phyloP scores from a whole-genome alignment of 2,888 invertebrate genomes.

The Tuta absoluta region DNA sequence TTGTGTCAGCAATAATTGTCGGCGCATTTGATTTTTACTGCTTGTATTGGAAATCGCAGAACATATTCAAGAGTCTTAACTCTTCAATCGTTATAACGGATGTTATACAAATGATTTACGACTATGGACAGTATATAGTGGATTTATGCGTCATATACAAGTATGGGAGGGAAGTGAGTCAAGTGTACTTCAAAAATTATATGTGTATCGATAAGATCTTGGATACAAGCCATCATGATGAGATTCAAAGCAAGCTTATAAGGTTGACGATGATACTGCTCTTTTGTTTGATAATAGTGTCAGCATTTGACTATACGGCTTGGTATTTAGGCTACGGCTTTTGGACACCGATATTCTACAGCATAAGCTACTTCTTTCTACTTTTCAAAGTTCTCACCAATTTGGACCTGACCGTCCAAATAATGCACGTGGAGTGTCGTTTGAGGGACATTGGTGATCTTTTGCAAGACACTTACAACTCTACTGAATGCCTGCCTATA shows the following conservation, averaged over 20 bases:
- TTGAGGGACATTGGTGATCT: slow-evolving; percentile 15
- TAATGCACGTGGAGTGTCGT: slow-evolving; percentile 12
- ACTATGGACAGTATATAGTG: slow-evolving; percentile 55
- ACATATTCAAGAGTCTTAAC: slow-evolving; percentile 6
- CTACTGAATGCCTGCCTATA: slow-evolving; percentile 32
- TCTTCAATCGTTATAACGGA: background rate
- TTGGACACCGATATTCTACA: background rate
- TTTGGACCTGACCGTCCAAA: slow-evolving; percentile 12
- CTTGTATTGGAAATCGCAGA: background rate
- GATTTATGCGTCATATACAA: slow-evolving; percentile 60
- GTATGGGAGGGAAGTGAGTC: slow-evolving; percentile 52
- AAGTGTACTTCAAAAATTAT: slow-evolving; percentile 58
- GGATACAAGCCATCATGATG: slow-evolving; percentile 42
- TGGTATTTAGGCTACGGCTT: slow-evolving; percentile 52
- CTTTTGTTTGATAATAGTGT: slow-evolving; percentile 48
- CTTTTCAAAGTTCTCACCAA: slow-evolving; percentile 16
- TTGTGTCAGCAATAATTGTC: background rate
- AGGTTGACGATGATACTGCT: slow-evolving; percentile 45
- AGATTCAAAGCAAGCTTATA: slow-evolving; percentile 45
- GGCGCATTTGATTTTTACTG: background rate
- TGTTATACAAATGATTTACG: slow-evolving; percentile 51
- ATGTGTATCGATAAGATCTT: slow-evolving; percentile 55
- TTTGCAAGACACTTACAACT: slow-evolving; percentile 9
- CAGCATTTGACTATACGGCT: slow-evolving; percentile 50
- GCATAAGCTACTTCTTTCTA: background rate